phyloP scores from a whole-genome alignment of 64 coral and sea anemone genomes.

The Stylophora pistillata region DNA sequence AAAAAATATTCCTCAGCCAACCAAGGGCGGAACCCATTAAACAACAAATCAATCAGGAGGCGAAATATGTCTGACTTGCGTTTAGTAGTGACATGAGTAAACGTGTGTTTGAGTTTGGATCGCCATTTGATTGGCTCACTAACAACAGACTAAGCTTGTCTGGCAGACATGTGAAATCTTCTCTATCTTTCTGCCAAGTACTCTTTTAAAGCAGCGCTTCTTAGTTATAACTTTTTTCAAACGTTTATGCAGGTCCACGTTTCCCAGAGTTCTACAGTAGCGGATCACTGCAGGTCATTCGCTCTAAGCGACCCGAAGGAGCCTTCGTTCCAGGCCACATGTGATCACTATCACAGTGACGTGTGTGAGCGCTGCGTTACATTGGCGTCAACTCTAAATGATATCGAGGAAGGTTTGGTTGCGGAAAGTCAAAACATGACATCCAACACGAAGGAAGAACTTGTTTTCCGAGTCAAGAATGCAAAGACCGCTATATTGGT shows the following conservation, averaged over 20 bases:
- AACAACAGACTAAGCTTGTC: constrained; percentile 11
- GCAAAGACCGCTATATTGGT: too few species aligned
- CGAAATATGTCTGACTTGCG: not conserved
- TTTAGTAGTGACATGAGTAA: constrained; percentile 32
- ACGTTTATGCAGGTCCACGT: constrained; percentile 58
- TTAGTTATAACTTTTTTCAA: constrained; percentile 8
- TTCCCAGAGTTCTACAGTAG: constrained; percentile 45
- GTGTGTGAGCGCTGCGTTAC: constrained; percentile 48
- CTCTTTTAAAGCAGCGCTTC: constrained; percentile 29
- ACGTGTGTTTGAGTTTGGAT: constrained; percentile 16
- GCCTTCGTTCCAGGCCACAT: constrained; percentile 16
- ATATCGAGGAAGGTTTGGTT: constrained; percentile 31
- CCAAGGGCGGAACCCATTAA: not conserved
- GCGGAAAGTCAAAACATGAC: not conserved
- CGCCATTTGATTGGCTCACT: constrained; percentile 23
- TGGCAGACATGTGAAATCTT: constrained; percentile 1
- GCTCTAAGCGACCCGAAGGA: constrained; percentile 56
- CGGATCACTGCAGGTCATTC: constrained; percentile 57
- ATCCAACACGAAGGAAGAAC: too few species aligned
- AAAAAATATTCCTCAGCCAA: not conserved
- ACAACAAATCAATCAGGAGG: constrained; percentile 39
- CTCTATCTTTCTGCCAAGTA: constrained; percentile 14
- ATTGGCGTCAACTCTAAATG: constrained; percentile 35
- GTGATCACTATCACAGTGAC: constrained; percentile 52
- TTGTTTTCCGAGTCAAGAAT: constrained; percentile 31